These are phyloP conservation scores for Caenorhabditis briggsae DNA, from an alignment of 1,140 invertebrate genomes.

Conservation along the genomic window DNA sequence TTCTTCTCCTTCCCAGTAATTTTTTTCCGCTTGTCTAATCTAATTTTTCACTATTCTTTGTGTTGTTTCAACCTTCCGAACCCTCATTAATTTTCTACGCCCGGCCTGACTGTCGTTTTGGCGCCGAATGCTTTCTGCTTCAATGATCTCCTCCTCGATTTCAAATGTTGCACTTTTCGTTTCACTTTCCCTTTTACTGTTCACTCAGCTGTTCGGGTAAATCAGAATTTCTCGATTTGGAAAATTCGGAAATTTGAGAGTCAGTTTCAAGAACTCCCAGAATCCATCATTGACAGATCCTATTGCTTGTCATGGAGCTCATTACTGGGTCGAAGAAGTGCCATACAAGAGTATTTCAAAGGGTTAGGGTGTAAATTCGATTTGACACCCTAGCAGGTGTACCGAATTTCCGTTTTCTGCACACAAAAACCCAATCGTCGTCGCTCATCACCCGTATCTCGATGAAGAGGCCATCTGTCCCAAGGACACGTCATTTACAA, in stretches of 20 bases:
- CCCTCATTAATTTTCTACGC: conserved; percentile 20
- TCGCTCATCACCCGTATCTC: conserved; percentile 15
- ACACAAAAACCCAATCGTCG: conserved; percentile 15
- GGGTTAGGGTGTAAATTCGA: conserved; percentile 5
- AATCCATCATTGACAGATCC: too few relatives aligned
- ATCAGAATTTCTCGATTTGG: too few relatives aligned
- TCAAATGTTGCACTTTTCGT: conserved; percentile 48
- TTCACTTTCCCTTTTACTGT: conserved; percentile 5
- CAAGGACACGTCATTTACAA: conserved; percentile 5
- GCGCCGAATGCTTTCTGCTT: conserved; percentile 27
- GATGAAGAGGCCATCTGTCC: conserved; percentile 9
- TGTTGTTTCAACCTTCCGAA: conserved; percentile 55
- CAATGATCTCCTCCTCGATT: conserved; percentile 34
- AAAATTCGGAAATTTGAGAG: too few relatives aligned
- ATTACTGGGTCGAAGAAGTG: not conserved
- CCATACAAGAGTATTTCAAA: not conserved
- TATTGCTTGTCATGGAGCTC: not conserved
- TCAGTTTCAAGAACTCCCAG: too few relatives aligned
- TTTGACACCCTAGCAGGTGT: conserved; percentile 54
- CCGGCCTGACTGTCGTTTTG: conserved; percentile 26
- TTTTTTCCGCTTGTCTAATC: not conserved
- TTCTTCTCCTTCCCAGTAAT: not conserved
- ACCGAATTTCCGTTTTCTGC: conserved; percentile 27
- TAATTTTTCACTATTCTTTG: conserved; percentile 2
- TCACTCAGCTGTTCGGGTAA: not conserved